These are phyloP conservation scores for Pterocles gutturalis DNA, from an alignment of 2,113 vertebrate genomes.

Conservation along the genomic window DNA sequence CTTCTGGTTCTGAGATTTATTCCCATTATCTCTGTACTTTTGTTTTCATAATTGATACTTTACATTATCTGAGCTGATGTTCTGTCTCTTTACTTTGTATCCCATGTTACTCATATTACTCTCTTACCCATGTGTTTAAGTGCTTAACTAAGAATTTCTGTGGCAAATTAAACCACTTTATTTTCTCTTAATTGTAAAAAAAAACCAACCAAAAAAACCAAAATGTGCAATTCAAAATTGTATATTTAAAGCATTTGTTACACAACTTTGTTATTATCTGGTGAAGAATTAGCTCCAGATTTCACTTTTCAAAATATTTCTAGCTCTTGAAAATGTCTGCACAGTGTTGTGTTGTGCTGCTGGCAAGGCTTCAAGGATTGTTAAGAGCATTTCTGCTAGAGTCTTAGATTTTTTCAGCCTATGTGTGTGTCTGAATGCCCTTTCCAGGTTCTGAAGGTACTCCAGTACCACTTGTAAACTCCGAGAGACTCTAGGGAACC, in stretches of 20 bases:
- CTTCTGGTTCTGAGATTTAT: background rate
- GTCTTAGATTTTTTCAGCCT: background rate
- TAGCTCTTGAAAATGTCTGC: background rate
- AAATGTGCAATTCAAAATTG: background rate
- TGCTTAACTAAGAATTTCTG: background rate
- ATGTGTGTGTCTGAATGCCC: background rate
- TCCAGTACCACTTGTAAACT: background rate
- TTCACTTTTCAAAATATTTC: background rate
- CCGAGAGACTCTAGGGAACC: background rate
- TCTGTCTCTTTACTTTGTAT: background rate
- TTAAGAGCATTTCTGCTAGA: background rate
- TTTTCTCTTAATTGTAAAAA: background rate
- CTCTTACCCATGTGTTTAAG: background rate
- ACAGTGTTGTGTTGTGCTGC: background rate
- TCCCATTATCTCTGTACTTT: background rate
- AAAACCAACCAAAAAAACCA: too few relatives aligned
- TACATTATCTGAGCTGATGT: background rate
- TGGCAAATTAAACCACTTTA: background rate
- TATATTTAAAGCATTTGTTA: background rate
- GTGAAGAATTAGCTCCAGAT: background rate
- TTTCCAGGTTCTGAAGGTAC: background rate
- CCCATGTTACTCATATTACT: background rate
- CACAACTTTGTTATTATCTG: background rate
- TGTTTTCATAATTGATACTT: background rate
- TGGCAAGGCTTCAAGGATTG: background rate